Conservation (phyloP, 2,113 vertebrate species). For the Oreochromis spilurus region DNA sequence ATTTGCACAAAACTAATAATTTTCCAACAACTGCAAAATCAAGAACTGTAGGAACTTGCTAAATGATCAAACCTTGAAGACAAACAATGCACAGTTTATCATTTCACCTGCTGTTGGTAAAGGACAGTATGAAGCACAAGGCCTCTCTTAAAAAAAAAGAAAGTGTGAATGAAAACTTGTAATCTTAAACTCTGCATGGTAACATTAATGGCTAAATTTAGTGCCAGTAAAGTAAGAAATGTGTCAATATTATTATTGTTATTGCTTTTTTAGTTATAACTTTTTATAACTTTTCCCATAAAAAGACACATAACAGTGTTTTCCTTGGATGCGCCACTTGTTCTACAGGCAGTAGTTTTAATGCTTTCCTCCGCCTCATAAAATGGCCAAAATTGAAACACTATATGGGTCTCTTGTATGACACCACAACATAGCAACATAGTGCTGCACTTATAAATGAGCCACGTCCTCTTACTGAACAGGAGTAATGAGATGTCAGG, state of each 20-base stretch:
- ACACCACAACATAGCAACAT: constrained; percentile 43
- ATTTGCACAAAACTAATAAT: not conserved
- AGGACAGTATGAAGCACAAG: not conserved
- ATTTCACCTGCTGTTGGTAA: not conserved
- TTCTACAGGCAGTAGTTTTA: not conserved
- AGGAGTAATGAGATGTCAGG: constrained; percentile 41
- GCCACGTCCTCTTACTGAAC: constrained; percentile 15
- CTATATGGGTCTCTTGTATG: constrained; percentile 4
- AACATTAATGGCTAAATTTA: not conserved
- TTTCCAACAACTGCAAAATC: not conserved
- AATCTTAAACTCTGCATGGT: not conserved
- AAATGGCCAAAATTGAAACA: constrained; percentile 29
- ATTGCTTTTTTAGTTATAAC: not conserved
- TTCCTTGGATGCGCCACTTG: not conserved
- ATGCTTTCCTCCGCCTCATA: constrained; percentile 10
- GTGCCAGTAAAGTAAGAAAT: not conserved
- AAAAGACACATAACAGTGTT: not conserved
- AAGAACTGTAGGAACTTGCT: not conserved
- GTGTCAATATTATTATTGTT: not conserved
- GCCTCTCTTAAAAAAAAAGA: not conserved
- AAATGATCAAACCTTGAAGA: not conserved
- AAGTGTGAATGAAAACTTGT: not conserved
- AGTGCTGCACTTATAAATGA: constrained; percentile 38
- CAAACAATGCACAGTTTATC: not conserved
- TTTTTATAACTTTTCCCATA: not conserved